phyloP scores from a whole-genome alignment of 2,797 vertebrate species.

The Nannoperca australis region DNA sequence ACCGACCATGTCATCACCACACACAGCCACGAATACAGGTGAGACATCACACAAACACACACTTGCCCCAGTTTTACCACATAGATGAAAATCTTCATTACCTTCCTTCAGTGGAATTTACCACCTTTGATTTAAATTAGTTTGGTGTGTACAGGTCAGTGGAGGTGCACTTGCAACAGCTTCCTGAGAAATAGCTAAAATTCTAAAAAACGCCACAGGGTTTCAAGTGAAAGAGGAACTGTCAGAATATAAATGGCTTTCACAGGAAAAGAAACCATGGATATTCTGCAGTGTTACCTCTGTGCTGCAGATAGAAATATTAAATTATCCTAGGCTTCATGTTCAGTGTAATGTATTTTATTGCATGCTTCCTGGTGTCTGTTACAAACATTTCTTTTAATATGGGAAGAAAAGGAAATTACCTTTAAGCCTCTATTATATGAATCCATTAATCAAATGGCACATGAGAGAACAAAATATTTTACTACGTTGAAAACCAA shows the following conservation, averaged over 20 bases:
- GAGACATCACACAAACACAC: neutral
- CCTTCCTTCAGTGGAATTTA: conserved; percentile 53
- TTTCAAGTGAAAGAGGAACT: conserved; percentile 29
- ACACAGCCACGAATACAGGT: conserved; percentile 90
- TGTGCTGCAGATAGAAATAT: conserved; percentile 23
- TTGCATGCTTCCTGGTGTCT: neutral
- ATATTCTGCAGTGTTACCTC: conserved; percentile 2
- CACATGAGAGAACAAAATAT: neutral
- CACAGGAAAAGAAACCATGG: conserved; percentile 33
- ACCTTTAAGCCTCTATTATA: conserved; percentile 9
- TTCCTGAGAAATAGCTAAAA: conserved; percentile 45
- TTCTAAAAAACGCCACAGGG: neutral
- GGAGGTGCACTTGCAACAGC: neutral
- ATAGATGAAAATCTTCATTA: conserved; percentile 43
- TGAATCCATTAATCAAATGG: conserved; percentile 14
- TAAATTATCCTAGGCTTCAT: neutral
- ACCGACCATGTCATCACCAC: conserved; percentile 91
- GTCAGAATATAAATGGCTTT: conserved; percentile 25
- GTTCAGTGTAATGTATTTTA: conserved; percentile 8
- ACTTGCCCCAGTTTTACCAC: neutral
- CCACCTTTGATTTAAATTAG: conserved; percentile 14
- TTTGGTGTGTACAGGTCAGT: conserved; percentile 35
- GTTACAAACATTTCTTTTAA: conserved; percentile 16
- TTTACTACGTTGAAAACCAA: conserved; percentile 12
- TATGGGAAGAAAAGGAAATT: neutral